Evolutionary conservation across 2,797 vertebrate species (phyloP).

Genomic region (Pangasius krempfi): DNA sequence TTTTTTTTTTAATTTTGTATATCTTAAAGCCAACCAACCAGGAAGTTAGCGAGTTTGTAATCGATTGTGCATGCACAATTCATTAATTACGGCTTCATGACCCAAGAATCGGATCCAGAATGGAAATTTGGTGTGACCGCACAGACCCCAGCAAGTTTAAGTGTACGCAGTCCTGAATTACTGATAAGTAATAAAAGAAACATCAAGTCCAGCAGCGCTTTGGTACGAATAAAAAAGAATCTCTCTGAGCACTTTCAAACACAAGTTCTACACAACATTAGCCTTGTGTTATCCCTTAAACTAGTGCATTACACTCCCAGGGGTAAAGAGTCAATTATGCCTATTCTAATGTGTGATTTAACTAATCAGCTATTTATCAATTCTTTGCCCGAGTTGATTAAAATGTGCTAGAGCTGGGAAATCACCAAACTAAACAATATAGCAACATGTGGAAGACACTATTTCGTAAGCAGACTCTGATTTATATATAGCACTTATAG

Average conservation of each 20-base stretch:
- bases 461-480: neutral
- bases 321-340: neutral
- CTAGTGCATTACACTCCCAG: neutral
- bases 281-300: neutral
- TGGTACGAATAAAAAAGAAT: neutral
- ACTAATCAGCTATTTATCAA: conserved; percentile 11
- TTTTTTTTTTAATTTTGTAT: neutral
- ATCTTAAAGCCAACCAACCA: neutral
- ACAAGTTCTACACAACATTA: neutral
- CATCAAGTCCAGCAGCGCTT: neutral
- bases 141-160: neutral
- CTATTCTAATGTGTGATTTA: neutral
- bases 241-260: neutral
- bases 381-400: neutral
- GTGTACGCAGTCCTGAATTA: neutral
- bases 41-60: neutral
- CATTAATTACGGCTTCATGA: neutral
- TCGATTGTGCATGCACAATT: neutral
- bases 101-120: neutral
- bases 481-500: neutral
- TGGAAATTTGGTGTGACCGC: neutral
- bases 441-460: neutral
- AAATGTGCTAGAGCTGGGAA: neutral
- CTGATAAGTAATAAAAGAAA: neutral
- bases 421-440: neutral